A percentile compares a stretch with the other conserved stretches of the same genome.
Conservation (phyloP, 2,888 invertebrate species). For the Erpobdella octoculata region DNA sequence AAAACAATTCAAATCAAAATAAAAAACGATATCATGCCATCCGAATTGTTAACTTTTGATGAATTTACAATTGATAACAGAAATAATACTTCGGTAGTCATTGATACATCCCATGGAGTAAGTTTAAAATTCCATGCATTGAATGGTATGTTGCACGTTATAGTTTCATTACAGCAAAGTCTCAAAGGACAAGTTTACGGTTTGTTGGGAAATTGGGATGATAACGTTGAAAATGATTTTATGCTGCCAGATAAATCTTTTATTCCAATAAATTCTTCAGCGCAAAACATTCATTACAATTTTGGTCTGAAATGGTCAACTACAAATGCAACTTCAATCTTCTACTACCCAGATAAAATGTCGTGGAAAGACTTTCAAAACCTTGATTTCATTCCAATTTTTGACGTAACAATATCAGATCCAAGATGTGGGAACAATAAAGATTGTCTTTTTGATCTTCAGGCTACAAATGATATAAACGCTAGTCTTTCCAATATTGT, state of each 20-base stretch:
- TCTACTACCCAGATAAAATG: conserved; percentile 14
- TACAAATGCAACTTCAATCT: conserved; percentile 1
- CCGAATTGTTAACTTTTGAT: background rate
- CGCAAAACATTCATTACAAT: conserved; percentile 11
- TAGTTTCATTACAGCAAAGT: background rate
- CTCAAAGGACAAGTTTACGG: conserved; percentile 22
- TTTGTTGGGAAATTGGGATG: conserved; percentile 29
- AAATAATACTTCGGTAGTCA: too few relatives aligned
- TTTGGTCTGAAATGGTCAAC: conserved; percentile 24
- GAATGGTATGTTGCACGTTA: conserved; percentile 8
- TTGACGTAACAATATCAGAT: background rate
- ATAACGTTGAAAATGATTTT: conserved; percentile 22
- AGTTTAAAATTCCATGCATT: background rate
- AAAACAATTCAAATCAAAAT: conserved; percentile 16
- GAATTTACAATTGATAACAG: background rate
- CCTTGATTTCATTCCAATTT: conserved; percentile 13
- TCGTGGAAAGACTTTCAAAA: conserved; percentile 23
- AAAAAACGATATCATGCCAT: background rate
- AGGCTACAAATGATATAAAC: conserved; percentile 9
- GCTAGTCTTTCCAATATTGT: background rate
- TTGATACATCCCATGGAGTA: background rate
- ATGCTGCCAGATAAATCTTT: conserved; percentile 21
- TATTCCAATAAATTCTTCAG: conserved; percentile 16
- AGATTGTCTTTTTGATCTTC: conserved; percentile 23
- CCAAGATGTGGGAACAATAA: conserved; percentile 12